These are phyloP conservation scores for Myotis findleyi DNA, from an alignment of 2,797 vertebrate genomes.

Conservation along the genomic window DNA sequence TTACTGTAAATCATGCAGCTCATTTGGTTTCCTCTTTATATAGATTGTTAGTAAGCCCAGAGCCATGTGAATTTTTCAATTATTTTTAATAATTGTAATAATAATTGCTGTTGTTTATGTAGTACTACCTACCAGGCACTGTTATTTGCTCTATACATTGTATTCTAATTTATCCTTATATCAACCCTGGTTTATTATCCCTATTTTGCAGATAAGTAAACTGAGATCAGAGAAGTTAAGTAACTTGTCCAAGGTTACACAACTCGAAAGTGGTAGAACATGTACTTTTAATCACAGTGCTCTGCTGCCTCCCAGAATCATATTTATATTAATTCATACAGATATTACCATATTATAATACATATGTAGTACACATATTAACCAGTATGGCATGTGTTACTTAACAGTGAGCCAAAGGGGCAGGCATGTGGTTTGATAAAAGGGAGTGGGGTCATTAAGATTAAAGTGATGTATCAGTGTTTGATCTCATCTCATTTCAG, in stretches of 20 bases:
- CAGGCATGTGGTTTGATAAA: slow-evolving; percentile 34
- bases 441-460: background rate
- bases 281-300: background rate
- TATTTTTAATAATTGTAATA: slow-evolving; percentile 36
- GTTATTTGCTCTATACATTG: background rate
- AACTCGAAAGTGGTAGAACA: slow-evolving; percentile 4
- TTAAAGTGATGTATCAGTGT: slow-evolving; percentile 31
- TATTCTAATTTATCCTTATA: slow-evolving; percentile 34
- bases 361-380: background rate
- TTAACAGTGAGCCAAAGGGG: background rate
- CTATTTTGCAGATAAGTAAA: slow-evolving; percentile 35
- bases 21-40: slow-evolving; percentile 12
- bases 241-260: background rate
- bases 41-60: background rate
- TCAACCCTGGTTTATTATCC: background rate
- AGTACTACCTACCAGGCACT: background rate
- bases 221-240: slow-evolving; percentile 1
- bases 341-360: background rate
- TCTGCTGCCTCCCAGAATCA: slow-evolving; percentile 29
- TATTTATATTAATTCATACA: slow-evolving; percentile 28
- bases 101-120: slow-evolving; percentile 33
- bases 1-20: background rate
- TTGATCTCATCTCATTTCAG: slow-evolving; percentile 53
- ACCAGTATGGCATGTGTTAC: background rate
- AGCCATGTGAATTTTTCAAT: background rate